Conservation (phyloP, 2,888 invertebrate species). For the Megalurothrips usitatus region DNA sequence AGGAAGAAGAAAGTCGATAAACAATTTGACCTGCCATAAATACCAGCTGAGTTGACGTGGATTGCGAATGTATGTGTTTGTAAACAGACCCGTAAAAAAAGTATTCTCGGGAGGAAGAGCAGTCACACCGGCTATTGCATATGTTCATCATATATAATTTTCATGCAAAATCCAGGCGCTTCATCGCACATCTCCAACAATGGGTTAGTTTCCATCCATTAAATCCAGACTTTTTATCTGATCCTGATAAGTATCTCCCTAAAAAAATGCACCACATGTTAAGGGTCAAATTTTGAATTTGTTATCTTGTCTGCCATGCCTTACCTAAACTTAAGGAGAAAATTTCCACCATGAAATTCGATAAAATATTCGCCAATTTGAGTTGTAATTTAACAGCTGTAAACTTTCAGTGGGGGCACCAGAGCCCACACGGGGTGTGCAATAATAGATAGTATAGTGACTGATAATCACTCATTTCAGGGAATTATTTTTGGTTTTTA, state of each 20-base stretch:
- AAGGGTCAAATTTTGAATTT: background rate
- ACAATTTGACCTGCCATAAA: background rate
- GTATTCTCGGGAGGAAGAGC: background rate
- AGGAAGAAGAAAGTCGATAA: background rate
- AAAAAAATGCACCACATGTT: background rate
- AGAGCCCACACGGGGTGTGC: too few species aligned
- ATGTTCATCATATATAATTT: background rate
- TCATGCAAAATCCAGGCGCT: background rate
- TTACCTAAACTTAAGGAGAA: background rate
- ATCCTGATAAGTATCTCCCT: background rate
- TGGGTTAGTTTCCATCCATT: background rate
- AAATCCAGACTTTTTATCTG: background rate
- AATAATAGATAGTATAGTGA: too few species aligned
- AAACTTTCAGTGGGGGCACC: too few species aligned
- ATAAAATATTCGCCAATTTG: background rate
- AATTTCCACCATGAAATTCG: background rate
- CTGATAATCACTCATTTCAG: too few species aligned
- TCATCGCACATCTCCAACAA: background rate
- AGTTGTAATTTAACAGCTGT: too few species aligned
- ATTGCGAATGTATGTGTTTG: background rate
- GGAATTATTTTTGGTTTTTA: too few species aligned
- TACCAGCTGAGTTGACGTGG: background rate
- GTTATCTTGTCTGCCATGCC: background rate
- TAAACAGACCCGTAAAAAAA: background rate
- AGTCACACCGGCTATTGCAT: background rate